Base-by-base conservation (phyloP, 35 echinoderm and acorn worm species). In the Acanthaster planci region DNA sequence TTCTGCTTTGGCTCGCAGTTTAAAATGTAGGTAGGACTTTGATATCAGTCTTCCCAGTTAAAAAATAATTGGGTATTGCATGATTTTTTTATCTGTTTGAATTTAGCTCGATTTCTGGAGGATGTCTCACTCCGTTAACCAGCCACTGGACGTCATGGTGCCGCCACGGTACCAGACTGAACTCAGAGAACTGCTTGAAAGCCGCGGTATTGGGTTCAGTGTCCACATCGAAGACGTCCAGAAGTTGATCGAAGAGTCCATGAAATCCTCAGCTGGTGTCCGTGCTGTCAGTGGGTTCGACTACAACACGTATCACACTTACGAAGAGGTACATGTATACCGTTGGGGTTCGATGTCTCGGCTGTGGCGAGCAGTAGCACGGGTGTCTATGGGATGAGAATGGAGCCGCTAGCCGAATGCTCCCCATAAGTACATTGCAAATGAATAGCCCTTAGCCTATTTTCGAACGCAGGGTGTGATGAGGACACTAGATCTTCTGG, bases 101-200 rank as follows among this genome's bases (percentile, higher is more conserved):
- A 12, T 78, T 22, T 57, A 89, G 87, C 54, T 89, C 14, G 87
- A 89, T 29, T 84, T 83, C 23, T 89, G 87, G 87, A 81, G 40
- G 79, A 56, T 22, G 18, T 39, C 87, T 31, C 55, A 59, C 17
- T n/a, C 5, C 10, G 57, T 89, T n/a, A 79, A 40, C 19, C 50
- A 23, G 55, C 80, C 87, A 34, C 37, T 83, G 60, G 87, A 89
- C 58, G 80, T 89, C 51, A 89, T 89, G 87, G 87, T 89, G 9
- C 39, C 84, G 37, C 84, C 84, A 29, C 84, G 76, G 60, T 86
- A 31, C 42, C 84, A 86, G 84, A 51, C 40, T 36, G 84, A 86
- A 50, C 76, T 86, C 39, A 30, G 72, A 8, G 84, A 86, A 18
- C 1, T 86, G 3, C 67, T 86, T 10, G 35, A 76, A 44, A 67